Evolutionary conservation across 2,888 invertebrate species (phyloP).

Genomic region (Gymnoscelis rufifasciata): DNA sequence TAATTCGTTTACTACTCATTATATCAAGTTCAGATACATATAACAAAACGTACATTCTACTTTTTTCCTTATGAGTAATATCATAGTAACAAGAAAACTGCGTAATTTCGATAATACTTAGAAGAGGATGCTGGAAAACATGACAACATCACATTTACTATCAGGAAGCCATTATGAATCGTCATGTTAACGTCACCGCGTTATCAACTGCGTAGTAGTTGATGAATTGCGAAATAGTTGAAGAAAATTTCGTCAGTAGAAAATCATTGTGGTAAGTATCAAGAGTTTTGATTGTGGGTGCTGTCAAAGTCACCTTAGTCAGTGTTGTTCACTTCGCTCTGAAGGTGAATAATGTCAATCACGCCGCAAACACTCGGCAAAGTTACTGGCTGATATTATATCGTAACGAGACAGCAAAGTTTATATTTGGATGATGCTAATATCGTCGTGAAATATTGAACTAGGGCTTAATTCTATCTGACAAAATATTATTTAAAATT

Average conservation of each 20-base stretch:
- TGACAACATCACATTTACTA: background rate
- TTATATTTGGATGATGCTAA: slow-evolving; percentile 7
- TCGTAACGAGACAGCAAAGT: slow-evolving; percentile 17
- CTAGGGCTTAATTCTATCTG: background rate
- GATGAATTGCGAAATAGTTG: slow-evolving; percentile 22
- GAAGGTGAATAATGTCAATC: slow-evolving; percentile 48
- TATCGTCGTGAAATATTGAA: no score
- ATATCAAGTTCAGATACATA: slow-evolving; percentile 39
- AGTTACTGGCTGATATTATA: slow-evolving; percentile 23
- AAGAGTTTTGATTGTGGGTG: slow-evolving; percentile 35
- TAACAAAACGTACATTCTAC: background rate
- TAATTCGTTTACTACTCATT: slow-evolving; percentile 52
- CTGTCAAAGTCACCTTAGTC: slow-evolving; percentile 55
- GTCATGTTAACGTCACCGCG: background rate
- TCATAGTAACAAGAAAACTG: slow-evolving; percentile 48
- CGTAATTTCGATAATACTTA: slow-evolving; percentile 35
- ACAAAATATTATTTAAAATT: no score
- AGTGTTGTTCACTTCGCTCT: slow-evolving; percentile 39
- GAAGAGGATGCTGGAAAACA: slow-evolving; percentile 43
- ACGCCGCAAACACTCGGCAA: slow-evolving; percentile 28
- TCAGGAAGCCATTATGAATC: background rate
- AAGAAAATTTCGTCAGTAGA: slow-evolving; percentile 18
- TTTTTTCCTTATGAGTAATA: slow-evolving; percentile 38
- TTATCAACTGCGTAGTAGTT: slow-evolving; percentile 11
- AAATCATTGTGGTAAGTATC: background rate